Percentiles rank a stretch among this genome's conserved stretches.
These are phyloP conservation scores for Platyura marginata DNA, from an alignment of 1,140 invertebrate species.

Conservation along the genomic window DNA sequence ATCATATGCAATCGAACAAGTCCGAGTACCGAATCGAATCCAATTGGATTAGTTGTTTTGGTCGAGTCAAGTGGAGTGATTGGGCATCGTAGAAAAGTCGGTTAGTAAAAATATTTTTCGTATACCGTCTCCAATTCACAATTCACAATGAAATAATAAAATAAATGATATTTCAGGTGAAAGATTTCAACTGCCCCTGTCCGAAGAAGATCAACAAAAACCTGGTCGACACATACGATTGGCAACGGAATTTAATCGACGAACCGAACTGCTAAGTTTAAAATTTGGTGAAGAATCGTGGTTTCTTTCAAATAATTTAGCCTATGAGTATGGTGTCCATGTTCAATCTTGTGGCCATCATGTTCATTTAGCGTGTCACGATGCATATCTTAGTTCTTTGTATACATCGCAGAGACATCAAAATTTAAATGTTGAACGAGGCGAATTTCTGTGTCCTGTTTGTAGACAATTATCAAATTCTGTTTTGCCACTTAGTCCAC, in stretches of 20 bases:
- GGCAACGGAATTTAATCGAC: slow-evolving; percentile 15
- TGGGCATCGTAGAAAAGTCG: slow-evolving; percentile 22
- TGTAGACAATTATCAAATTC: slow-evolving; percentile 88
- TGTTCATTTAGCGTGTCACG: slow-evolving; percentile 81
- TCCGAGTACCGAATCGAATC: slow-evolving; percentile 64
- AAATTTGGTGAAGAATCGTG: slow-evolving; percentile 40
- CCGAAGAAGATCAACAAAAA: slow-evolving; percentile 14
- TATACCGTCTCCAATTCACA: too few relatives aligned
- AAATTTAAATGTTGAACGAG: slow-evolving; percentile 55
- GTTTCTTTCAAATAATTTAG: slow-evolving; percentile 68
- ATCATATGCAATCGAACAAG: slow-evolving; percentile 89
- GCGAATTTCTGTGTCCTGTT: slow-evolving; percentile 85
- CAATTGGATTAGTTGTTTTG: slow-evolving; percentile 77
- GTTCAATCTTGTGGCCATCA: slow-evolving; percentile 95
- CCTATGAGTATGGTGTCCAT: slow-evolving; percentile 84
- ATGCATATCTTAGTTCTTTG: slow-evolving; percentile 70
- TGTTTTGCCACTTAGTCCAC: slow-evolving; percentile 71
- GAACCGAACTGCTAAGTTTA: slow-evolving; percentile 15
- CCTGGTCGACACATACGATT: slow-evolving; percentile 12
- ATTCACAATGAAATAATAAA: too few relatives aligned
- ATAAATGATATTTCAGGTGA: too few relatives aligned
- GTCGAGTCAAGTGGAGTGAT: slow-evolving; percentile 29
- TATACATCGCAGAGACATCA: slow-evolving; percentile 52
- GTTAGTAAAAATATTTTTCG: too few relatives aligned
- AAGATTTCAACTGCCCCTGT: slow-evolving; percentile 15